Evolutionary conservation across 2,113 vertebrate genomes (phyloP).

Genomic region (Pseudorhombus dupliciocellatus): DNA sequence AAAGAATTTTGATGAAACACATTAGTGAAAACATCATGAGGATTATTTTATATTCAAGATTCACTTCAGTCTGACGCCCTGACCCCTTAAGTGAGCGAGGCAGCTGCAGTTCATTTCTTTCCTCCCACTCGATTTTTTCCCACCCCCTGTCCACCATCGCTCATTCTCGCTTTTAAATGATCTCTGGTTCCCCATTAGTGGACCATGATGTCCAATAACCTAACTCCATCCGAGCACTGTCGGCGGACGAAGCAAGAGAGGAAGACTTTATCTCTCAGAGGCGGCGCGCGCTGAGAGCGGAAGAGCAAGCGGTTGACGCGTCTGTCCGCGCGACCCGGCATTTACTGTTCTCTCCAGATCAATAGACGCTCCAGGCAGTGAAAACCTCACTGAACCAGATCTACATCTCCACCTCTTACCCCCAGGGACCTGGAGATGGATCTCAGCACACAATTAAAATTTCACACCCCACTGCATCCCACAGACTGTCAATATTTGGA

Average conservation of each 20-base stretch:
- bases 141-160: constrained; percentile 2
- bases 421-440: constrained; percentile 45
- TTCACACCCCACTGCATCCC: constrained; percentile 69
- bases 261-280: constrained; percentile 32
- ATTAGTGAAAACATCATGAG: too few species aligned
- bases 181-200: constrained; percentile 18
- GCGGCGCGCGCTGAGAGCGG: constrained; percentile 12
- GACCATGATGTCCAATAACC: constrained; percentile 43
- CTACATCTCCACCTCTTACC: constrained; percentile 64
- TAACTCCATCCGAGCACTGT: constrained; percentile 22
- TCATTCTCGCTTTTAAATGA: constrained; percentile 33
- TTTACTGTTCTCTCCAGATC: constrained; percentile 69
- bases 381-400: constrained; percentile 67
- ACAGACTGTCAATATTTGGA: constrained; percentile 67
- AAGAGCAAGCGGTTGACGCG: constrained; percentile 6
- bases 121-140: constrained; percentile 10
- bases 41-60: too few species aligned
- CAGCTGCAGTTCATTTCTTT: constrained; percentile 27
- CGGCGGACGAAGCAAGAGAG: constrained; percentile 14
- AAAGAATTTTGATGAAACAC: too few species aligned
- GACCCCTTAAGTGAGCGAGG: constrained; percentile 21
- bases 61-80: too few species aligned
- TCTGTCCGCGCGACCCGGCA: constrained; percentile 45
- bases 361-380: constrained; percentile 60
- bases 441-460: constrained; percentile 78